Conservation (phyloP, 2,797 vertebrate species). For the Pitangus sulphuratus region DNA sequence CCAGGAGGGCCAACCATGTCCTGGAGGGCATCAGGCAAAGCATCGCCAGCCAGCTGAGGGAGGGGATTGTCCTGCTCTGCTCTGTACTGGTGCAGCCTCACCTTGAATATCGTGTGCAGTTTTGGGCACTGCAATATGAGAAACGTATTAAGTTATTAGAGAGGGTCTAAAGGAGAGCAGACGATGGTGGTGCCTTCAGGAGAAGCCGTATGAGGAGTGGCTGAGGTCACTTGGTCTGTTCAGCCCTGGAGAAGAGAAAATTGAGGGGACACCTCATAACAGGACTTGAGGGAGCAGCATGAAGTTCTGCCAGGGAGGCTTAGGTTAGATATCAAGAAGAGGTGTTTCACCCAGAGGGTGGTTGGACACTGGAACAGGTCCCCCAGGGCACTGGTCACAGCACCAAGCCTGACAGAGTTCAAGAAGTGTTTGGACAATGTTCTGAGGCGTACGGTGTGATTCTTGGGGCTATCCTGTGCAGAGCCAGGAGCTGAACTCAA, state of each 20-base stretch:
- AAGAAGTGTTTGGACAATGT: not conserved
- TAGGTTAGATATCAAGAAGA: not conserved
- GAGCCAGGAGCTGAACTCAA: fast-evolving
- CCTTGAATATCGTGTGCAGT: not conserved
- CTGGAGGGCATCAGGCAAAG: not conserved
- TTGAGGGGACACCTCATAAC: not conserved
- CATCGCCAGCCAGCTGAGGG: fast-evolving
- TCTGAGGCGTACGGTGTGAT: not conserved
- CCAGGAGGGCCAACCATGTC: not conserved
- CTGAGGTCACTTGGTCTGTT: not conserved
- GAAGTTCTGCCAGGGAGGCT: not conserved
- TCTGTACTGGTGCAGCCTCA: fast-evolving
- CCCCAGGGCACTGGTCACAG: not conserved
- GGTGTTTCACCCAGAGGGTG: not conserved
- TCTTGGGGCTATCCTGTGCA: not conserved
- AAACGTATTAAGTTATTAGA: not conserved
- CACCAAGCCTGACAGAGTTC: not conserved
- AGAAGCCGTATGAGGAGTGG: fast-evolving
- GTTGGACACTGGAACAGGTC: fast-evolving
- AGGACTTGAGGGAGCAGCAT: not conserved
- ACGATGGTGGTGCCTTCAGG: not conserved
- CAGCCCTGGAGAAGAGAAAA: not conserved
- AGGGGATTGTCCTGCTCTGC: not conserved
- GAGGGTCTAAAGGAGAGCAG: not conserved
- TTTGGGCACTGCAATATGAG: fast-evolving